Evolutionary conservation across 2,797 vertebrate species (phyloP).

Genomic region (Oreochromis grahami): DNA sequence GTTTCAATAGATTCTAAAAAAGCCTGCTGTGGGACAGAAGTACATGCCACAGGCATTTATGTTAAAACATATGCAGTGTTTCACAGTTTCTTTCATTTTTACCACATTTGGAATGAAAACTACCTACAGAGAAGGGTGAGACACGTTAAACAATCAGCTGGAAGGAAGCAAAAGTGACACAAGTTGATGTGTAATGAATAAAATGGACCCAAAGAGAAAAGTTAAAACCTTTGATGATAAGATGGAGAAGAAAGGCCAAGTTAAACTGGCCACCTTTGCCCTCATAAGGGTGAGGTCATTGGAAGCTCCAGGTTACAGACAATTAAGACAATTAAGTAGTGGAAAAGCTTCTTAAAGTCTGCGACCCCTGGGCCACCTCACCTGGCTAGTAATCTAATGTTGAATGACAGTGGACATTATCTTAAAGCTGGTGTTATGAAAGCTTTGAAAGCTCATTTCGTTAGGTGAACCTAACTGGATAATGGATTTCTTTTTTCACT

Average conservation of each 20-base stretch:
- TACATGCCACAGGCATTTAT: background rate
- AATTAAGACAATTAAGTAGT: background rate
- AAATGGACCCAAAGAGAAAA: background rate
- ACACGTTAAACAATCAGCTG: background rate
- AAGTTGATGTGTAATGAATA: background rate
- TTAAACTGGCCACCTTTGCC: background rate
- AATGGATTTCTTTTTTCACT: background rate
- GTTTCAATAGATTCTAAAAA: background rate
- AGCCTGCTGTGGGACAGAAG: background rate
- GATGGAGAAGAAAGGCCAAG: background rate
- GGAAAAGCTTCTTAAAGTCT: background rate
- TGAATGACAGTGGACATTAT: background rate
- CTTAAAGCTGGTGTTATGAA: background rate
- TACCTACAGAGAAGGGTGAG: background rate
- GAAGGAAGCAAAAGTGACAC: background rate
- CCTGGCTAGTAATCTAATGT: background rate
- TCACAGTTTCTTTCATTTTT: background rate
- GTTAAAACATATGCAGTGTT: background rate
- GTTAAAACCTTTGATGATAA: background rate
- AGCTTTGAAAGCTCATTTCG: background rate
- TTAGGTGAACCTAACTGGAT: background rate
- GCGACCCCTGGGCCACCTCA: background rate
- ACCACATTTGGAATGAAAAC: background rate
- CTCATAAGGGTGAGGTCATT: background rate
- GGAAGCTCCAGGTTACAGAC: background rate